Percentiles rank a stretch among this genome's conserved stretches.
Conservation (phyloP, 2,888 invertebrate genomes). For the Celastrina argiolus region DNA sequence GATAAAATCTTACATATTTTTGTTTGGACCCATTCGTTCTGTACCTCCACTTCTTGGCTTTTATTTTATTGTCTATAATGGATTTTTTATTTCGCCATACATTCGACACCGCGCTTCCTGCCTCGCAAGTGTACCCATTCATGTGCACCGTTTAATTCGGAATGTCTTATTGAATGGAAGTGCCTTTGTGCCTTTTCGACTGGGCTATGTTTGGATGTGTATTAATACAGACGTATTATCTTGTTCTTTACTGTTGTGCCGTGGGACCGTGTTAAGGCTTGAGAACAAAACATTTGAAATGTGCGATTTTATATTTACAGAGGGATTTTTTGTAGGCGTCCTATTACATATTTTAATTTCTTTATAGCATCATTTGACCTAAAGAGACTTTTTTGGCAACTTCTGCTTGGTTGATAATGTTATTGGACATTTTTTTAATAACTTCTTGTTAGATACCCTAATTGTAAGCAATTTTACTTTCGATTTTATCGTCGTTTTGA, state of each 20-base stretch:
- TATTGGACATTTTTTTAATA: too few species aligned
- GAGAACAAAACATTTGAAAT: constrained; percentile 31
- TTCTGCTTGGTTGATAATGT: too few species aligned
- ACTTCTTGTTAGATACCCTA: too few species aligned
- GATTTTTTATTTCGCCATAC: constrained; percentile 48
- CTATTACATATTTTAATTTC: neutral
- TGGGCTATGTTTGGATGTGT: constrained; percentile 58
- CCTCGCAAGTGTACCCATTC: constrained; percentile 63
- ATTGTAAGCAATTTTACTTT: too few species aligned
- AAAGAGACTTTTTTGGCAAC: neutral
- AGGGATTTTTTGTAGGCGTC: neutral
- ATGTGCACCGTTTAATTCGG: constrained; percentile 49
- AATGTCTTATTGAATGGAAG: constrained; percentile 55
- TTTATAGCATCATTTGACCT: neutral
- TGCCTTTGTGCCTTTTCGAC: constrained; percentile 76
- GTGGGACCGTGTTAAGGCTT: constrained; percentile 49
- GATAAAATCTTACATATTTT: constrained; percentile 29
- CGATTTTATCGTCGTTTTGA: too few species aligned
- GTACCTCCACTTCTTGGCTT: constrained; percentile 47
- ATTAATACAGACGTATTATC: constrained; percentile 62
- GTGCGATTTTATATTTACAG: constrained; percentile 25
- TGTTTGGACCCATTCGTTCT: constrained; percentile 43
- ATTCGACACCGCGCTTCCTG: constrained; percentile 76
- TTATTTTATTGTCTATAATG: constrained; percentile 51
- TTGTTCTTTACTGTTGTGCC: constrained; percentile 43